A percentile compares a stretch with the other conserved stretches of the same genome.
phyloP scores from a whole-genome alignment of 2,797 vertebrate species.

The Pristis pectinata region DNA sequence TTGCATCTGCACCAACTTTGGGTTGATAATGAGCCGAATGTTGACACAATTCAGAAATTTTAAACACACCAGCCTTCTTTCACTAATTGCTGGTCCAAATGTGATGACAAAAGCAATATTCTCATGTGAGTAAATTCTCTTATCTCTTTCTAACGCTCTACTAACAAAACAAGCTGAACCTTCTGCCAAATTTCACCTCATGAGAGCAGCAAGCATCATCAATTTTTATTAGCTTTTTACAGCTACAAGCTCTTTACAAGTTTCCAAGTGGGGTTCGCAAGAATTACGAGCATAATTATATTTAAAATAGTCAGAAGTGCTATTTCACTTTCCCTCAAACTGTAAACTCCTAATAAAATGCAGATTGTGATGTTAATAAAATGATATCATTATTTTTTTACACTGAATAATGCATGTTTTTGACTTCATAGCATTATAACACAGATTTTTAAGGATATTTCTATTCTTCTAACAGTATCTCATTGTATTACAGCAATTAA shows the following conservation, averaged over 20 bases:
- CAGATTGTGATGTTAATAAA: not conserved
- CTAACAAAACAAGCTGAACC: not conserved
- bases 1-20: not conserved
- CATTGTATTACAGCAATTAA: not conserved
- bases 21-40: not conserved
- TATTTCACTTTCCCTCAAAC: not conserved
- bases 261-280: not conserved
- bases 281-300: conserved; percentile 17
- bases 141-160: not conserved
- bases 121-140: not conserved
- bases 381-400: not conserved
- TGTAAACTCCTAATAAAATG: not conserved
- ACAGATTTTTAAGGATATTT: not conserved
- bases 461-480: not conserved
- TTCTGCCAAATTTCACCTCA: not conserved
- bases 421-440: not conserved
- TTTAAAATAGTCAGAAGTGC: not conserved
- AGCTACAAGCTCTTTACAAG: not conserved
- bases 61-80: not conserved
- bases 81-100: not conserved
- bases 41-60: not conserved
- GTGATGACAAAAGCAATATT: not conserved
- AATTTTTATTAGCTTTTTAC: conserved; percentile 15
- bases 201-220: conserved; percentile 17
- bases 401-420: not conserved